Percentiles rank a stretch among this genome's conserved stretches.
Evolutionary conservation across 2,113 vertebrate genomes (phyloP).

Genomic region (Cettia cetti): DNA sequence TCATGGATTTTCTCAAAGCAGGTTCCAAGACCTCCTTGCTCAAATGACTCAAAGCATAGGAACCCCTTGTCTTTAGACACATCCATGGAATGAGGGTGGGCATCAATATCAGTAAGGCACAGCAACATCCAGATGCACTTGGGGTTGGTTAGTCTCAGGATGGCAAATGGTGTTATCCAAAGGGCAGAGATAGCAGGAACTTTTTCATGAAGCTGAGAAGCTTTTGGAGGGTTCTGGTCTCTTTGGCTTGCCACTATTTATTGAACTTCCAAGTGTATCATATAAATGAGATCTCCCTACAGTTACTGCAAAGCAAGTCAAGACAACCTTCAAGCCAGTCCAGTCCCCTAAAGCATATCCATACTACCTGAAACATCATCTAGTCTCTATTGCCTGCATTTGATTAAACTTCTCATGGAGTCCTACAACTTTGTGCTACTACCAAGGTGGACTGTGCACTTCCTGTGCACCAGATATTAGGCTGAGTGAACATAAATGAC

Average conservation of each 20-base stretch:
- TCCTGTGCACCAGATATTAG: background rate
- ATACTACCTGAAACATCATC: too few species aligned
- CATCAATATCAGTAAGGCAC: background rate
- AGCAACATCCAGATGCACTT: background rate
- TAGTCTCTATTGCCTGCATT: too few species aligned
- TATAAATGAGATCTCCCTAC: too few species aligned
- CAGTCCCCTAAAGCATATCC: too few species aligned
- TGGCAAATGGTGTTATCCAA: background rate
- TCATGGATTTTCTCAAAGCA: background rate
- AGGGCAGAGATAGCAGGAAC: background rate
- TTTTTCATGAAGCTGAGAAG: background rate
- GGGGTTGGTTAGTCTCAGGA: background rate
- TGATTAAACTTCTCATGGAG: background rate
- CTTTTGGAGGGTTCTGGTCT: background rate
- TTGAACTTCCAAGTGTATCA: too few species aligned
- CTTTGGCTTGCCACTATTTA: background rate
- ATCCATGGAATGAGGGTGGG: background rate
- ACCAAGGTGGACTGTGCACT: too few species aligned
- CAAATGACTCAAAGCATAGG: background rate
- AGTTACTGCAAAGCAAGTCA: too few species aligned
- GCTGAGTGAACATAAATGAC: background rate
- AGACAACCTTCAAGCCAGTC: too few species aligned
- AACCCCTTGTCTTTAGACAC: background rate
- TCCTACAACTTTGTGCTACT: background rate
- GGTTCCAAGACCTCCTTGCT: background rate